Conservation (phyloP, 2,113 vertebrate genomes). For the Hepsetus odoe region DNA sequence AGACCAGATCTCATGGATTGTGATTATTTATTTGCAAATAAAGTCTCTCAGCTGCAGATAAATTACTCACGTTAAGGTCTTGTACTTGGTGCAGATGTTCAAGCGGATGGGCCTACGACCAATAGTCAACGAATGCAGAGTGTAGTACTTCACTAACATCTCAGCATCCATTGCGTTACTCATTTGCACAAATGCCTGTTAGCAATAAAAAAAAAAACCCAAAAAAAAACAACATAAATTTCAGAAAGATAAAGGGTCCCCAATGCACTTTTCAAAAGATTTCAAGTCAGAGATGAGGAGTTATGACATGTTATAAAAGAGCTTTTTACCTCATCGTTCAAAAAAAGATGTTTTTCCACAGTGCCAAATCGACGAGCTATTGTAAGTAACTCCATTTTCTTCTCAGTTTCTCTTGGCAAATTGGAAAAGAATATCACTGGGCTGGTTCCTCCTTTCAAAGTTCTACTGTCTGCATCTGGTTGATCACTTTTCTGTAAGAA, state of each 20-base stretch:
- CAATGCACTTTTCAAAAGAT: no score
- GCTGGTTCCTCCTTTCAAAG: slow-evolving; percentile 55
- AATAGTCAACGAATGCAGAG: slow-evolving; percentile 77
- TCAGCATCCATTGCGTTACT: slow-evolving; percentile 87
- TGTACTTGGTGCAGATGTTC: slow-evolving; percentile 80
- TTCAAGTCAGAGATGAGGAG: no score
- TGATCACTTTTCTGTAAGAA: slow-evolving; percentile 63
- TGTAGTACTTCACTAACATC: slow-evolving; percentile 93
- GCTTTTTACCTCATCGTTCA: slow-evolving; percentile 69
- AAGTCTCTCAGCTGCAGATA: neutral
- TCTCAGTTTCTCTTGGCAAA: slow-evolving; percentile 70
- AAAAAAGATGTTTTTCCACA: slow-evolving; percentile 78
- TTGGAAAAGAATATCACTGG: slow-evolving; percentile 79
- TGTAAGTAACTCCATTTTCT: slow-evolving; percentile 76
- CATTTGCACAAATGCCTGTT: slow-evolving; percentile 94
- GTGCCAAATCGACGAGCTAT: slow-evolving; percentile 71
- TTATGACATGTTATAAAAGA: neutral
- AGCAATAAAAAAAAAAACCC: no score
- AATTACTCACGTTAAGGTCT: slow-evolving; percentile 73
- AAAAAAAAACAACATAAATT: neutral
- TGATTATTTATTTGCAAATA: no score
- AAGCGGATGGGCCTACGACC: slow-evolving; percentile 65
- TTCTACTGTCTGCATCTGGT: slow-evolving; percentile 50
- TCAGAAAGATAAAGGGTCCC: no score
- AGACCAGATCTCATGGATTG: no score